A percentile compares a stretch with the other conserved stretches of the same genome.
Evolutionary conservation across 2,888 invertebrate species (phyloP).

Genomic region (Tenthredo scrophulariae): DNA sequence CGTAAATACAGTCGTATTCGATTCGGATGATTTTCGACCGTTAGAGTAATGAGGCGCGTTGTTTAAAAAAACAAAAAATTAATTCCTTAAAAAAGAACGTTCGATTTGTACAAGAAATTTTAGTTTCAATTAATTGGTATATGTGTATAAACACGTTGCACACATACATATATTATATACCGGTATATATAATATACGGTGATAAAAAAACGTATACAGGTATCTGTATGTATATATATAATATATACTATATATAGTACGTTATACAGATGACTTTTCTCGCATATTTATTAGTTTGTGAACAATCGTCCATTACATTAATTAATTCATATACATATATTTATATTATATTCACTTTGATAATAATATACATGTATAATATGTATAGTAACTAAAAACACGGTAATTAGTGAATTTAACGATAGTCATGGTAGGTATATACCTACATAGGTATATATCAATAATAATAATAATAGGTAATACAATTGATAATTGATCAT

Average conservation of each 20-base stretch:
- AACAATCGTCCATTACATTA: constrained; percentile 74
- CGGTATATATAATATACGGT: no score
- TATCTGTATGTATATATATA: no score
- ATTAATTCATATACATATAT: constrained; percentile 65
- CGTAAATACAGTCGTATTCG: not conserved
- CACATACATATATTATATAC: no score
- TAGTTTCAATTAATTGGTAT: no score
- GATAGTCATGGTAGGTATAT: not conserved
- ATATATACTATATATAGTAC: no score
- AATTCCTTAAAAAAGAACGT: no score
- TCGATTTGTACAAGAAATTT: no score
- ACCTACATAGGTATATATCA: not conserved
- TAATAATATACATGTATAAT: not conserved
- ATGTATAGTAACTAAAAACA: no score
- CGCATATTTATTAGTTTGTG: constrained; percentile 63
- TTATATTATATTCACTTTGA: not conserved
- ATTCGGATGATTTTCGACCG: not conserved
- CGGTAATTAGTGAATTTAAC: no score
- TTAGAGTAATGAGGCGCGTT: not conserved
- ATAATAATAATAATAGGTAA: not conserved
- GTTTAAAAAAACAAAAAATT: not conserved
- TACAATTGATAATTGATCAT: not conserved
- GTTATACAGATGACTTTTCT: not conserved
- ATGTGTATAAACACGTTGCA: no score
- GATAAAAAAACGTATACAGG: no score